A percentile compares a stretch with the other conserved stretches of the same genome.
These are phyloP conservation scores for Timema cristinae DNA, from an alignment of 2,888 invertebrate species.

Conservation along the genomic window DNA sequence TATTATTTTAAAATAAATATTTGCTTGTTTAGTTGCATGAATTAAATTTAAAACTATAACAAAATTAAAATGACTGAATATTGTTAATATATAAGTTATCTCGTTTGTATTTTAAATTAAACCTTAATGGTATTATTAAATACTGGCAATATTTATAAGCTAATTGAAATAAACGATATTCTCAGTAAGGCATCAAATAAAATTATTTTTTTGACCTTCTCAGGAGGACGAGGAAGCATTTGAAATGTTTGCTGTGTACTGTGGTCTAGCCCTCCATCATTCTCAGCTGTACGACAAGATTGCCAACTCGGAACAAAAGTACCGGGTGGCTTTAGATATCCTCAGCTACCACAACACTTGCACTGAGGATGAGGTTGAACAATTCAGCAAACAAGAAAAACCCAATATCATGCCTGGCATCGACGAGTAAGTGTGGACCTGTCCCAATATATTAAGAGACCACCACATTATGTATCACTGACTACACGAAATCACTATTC, in stretches of 20 bases:
- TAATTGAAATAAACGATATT: background rate
- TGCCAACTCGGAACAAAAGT: constrained; percentile 76
- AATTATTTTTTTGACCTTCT: background rate
- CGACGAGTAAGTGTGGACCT: constrained; percentile 41
- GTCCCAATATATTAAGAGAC: too few species aligned
- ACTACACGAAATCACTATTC: too few species aligned
- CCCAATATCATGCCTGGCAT: constrained; percentile 42
- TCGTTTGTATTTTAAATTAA: background rate
- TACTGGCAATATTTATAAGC: background rate
- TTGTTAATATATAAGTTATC: background rate
- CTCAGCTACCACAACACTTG: constrained; percentile 80
- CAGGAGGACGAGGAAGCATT: constrained; percentile 75
- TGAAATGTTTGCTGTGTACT: constrained; percentile 79
- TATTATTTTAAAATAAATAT: too few species aligned
- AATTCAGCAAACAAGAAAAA: constrained; percentile 36
- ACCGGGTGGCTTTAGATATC: constrained; percentile 75
- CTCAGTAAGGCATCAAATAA: background rate
- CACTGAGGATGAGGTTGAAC: constrained; percentile 63
- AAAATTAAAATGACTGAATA: background rate
- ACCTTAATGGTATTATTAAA: background rate
- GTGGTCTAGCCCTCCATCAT: constrained; percentile 79
- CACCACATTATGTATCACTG: too few species aligned
- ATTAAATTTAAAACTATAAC: background rate
- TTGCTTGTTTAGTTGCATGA: background rate
- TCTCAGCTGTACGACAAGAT: constrained; percentile 82